phyloP scores from a whole-genome alignment of 2,888 invertebrate genomes.

The Sesamia inferens region DNA sequence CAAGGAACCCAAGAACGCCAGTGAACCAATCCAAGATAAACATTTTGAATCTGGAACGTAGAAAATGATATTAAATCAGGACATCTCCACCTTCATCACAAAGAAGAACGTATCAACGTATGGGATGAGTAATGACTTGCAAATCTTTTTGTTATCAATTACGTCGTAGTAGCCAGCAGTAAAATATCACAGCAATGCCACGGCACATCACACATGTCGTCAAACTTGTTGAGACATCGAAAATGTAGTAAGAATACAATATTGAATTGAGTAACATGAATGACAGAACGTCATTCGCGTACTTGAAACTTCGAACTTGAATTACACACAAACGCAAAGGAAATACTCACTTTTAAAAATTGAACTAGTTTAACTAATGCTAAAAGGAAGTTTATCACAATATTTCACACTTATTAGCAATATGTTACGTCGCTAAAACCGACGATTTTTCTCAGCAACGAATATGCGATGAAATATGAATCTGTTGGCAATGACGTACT shows the following conservation, averaged over 20 bases:
- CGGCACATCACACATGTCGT: constrained; percentile 65
- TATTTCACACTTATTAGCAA: constrained; percentile 84
- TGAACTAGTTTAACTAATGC: constrained; percentile 86
- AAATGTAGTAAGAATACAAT: constrained; percentile 78
- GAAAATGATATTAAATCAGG: constrained; percentile 72
- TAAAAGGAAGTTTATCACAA: constrained; percentile 87
- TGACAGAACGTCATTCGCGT: constrained; percentile 86
- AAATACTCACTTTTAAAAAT: constrained; percentile 87
- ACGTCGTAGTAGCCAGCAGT: constrained; percentile 70
- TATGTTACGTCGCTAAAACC: constrained; percentile 84
- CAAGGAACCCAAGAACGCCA: constrained; percentile 97
- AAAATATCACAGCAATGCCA: constrained; percentile 64
- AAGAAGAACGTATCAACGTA: constrained; percentile 68
- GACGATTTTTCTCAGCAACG: constrained; percentile 80
- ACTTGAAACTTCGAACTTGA: constrained; percentile 76
- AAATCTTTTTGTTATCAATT: constrained; percentile 75
- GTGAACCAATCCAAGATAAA: constrained; percentile 99
- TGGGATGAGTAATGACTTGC: constrained; percentile 83
- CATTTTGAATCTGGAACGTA: constrained; percentile 91
- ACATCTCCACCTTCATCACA: constrained; percentile 72
- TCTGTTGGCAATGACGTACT: constrained; percentile 89
- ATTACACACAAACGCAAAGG: constrained; percentile 69
- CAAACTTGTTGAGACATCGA: constrained; percentile 68
- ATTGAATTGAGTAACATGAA: constrained; percentile 86
- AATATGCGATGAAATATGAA: constrained; percentile 80